Evolutionary conservation across 2,113 vertebrate genomes (phyloP), one percentile per base, ranked within the genome.

Genomic region (Dasyurus viverrinus): DNA sequence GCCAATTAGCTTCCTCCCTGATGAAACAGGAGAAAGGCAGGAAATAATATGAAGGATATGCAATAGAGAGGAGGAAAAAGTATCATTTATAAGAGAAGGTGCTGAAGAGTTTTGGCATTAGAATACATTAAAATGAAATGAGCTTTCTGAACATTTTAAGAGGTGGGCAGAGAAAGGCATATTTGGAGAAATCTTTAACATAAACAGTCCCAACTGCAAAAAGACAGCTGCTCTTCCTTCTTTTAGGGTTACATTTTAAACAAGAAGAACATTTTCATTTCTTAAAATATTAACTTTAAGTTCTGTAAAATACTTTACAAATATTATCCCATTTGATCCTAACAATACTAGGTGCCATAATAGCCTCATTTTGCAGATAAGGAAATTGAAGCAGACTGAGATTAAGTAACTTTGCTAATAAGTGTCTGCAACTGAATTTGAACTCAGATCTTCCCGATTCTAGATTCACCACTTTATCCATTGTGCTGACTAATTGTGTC

Each of bases 1-100:
- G 54, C 50, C n/a, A 92, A 92, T 97, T 93, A 98, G 91, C 95
- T 93, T 52, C 50, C 91, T 97, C 0, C 19, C 12, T 93, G 93
- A 96, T 96, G 57, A 97, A 94, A 54, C 0, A 76, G 52, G 57
- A 92, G 54, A 16, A 53, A 4, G 6, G 53, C 92, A 96, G 90
- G 95, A 95, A 92, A 90, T 94, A 4, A 53, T 23, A 95, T 54
- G 22, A 1, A 93, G 93, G 89, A 95, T 68, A 11, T 47, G 54
- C 90, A 16, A 46, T 47, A 91, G 90, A 97, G 84, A 54, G 4
- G 23, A 94, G 97, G 97, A 97, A 57, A 5, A 46, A 30, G 91
- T 16, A 92, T 54, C 5, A 89, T 26, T 36, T n/a, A 42, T 42
- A 57, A 60, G 95, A 91, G 22, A 42, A 2, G 12, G 93, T 96